Evolutionary conservation across 2,113 vertebrate species (phyloP).

Genomic region (Arenaria interpres): DNA sequence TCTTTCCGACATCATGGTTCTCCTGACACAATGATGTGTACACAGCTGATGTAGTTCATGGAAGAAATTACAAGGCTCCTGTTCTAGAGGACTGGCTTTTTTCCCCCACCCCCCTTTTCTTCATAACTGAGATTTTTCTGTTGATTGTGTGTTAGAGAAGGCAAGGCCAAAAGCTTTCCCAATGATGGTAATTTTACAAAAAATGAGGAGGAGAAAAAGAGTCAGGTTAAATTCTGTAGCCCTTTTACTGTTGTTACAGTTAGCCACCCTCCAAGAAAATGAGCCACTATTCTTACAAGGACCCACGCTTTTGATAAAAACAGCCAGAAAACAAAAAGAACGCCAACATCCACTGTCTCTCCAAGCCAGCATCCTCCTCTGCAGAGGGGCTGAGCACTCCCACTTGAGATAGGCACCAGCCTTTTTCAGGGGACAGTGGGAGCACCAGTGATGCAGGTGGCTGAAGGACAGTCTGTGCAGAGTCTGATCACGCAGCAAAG

Average conservation of each 20-base stretch:
- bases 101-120: rapidly evolving
- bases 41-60: background rate
- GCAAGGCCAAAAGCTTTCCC: background rate
- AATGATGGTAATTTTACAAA: background rate
- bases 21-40: background rate
- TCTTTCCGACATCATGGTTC: background rate
- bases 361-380: rapidly evolving
- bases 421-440: background rate
- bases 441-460: background rate
- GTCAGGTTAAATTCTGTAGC: background rate
- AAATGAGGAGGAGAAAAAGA: background rate
- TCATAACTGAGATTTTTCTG: background rate
- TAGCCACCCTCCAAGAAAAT: background rate
- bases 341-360: rapidly evolving
- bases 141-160: background rate
- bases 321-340: background rate
- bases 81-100: background rate
- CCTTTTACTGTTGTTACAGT: background rate
- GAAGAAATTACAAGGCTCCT: background rate
- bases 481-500: background rate
- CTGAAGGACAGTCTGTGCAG: background rate
- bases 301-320: background rate
- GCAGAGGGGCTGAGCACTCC: background rate
- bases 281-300: background rate
- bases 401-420: background rate